These are phyloP conservation scores for Mirounga angustirostris DNA, from an alignment of 2,113 vertebrate species.

Conservation along the genomic window DNA sequence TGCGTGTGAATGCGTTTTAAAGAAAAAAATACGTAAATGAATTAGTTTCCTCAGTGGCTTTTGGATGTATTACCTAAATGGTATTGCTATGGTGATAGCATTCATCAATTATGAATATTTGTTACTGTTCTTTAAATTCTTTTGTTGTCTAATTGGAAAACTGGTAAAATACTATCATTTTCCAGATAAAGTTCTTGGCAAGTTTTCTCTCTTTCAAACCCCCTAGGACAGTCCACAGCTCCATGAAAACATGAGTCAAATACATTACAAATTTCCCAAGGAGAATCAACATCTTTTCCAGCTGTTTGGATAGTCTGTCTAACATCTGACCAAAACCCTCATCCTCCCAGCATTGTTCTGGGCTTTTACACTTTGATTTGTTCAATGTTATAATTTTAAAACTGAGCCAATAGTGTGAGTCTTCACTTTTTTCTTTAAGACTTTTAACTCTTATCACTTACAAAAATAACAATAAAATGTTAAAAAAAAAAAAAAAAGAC, in stretches of 20 bases:
- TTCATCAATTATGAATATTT: slow-evolving; percentile 56
- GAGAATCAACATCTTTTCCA: slow-evolving; percentile 92
- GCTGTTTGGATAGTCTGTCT: slow-evolving; percentile 91
- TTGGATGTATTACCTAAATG: background rate
- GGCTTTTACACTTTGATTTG: slow-evolving; percentile 89
- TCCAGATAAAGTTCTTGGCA: slow-evolving; percentile 92
- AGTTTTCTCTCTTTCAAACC: slow-evolving; percentile 86
- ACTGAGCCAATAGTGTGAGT: slow-evolving; percentile 84
- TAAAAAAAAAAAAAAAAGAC: background rate
- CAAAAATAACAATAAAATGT: slow-evolving; percentile 63
- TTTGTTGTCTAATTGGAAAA: slow-evolving; percentile 87
- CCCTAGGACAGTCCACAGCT: slow-evolving; percentile 88
- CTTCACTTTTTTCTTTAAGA: slow-evolving; percentile 84
- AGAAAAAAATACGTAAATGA: slow-evolving; percentile 27
- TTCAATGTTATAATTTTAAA: slow-evolving; percentile 87
- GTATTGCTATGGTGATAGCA: slow-evolving; percentile 1
- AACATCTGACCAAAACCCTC: slow-evolving; percentile 90
- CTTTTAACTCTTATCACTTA: slow-evolving; percentile 80
- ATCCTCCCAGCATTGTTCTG: slow-evolving; percentile 89
- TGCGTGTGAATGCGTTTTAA: slow-evolving; percentile 5
- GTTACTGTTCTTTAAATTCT: slow-evolving; percentile 76
- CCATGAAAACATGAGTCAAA: slow-evolving; percentile 92
- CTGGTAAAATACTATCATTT: slow-evolving; percentile 88
- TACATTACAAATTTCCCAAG: slow-evolving; percentile 91
- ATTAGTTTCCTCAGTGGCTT: slow-evolving; percentile 26